These are phyloP conservation scores for Neuroterus valhalla DNA, from an alignment of 1,140 invertebrate genomes.

Conservation along the genomic window DNA sequence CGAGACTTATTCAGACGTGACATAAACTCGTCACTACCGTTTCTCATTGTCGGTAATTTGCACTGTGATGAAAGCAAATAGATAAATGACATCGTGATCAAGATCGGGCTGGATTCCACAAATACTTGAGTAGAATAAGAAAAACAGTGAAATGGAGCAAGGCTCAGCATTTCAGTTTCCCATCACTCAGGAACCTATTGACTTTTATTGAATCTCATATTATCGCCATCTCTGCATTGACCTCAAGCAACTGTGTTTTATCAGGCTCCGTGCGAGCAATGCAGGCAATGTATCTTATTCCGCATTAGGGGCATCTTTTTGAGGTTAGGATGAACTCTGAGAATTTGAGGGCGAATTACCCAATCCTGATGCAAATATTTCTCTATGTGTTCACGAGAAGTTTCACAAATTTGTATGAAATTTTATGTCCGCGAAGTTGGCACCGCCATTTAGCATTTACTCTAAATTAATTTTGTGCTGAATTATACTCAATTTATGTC, in stretches of 20 bases:
- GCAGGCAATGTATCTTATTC: too few species aligned
- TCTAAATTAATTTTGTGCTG: too few species aligned
- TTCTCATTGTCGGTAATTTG: slow-evolving; percentile 24
- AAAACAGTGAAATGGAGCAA: slow-evolving; percentile 24
- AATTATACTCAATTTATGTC: too few species aligned
- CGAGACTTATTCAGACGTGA: slow-evolving; percentile 21
- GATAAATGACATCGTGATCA: slow-evolving; percentile 23
- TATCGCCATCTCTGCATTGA: slow-evolving; percentile 1
- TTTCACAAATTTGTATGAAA: too few species aligned
- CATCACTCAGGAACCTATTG: not conserved
- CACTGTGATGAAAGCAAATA: slow-evolving; percentile 26
- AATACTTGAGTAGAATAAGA: slow-evolving; percentile 14
- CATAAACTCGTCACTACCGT: slow-evolving; percentile 28
- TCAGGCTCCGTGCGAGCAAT: too few species aligned
- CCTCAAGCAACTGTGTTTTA: not conserved
- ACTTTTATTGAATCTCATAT: slow-evolving; percentile 15
- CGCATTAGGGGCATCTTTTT: too few species aligned
- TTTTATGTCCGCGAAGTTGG: too few species aligned
- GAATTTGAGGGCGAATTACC: too few species aligned
- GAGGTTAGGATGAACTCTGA: too few species aligned
- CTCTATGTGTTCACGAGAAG: too few species aligned
- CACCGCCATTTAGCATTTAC: too few species aligned
- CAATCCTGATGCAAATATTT: too few species aligned
- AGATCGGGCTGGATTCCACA: slow-evolving; percentile 14
- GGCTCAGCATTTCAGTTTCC: not conserved